Conservation (phyloP, 2,888 invertebrate species). For the Bombyx huttoni region DNA sequence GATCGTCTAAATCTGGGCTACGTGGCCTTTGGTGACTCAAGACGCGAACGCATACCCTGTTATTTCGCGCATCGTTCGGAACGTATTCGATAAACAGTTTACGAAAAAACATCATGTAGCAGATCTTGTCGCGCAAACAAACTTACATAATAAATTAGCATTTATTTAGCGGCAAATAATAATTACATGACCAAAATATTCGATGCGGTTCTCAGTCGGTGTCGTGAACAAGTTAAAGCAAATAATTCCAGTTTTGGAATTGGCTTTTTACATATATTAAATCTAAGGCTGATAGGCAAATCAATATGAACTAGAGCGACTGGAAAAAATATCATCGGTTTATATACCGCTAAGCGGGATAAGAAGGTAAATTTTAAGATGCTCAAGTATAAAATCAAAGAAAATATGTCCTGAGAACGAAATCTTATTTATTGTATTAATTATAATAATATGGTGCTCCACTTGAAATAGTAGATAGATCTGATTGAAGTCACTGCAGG, state of each 20-base stretch:
- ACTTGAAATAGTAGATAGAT: too few species aligned
- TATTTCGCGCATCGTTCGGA: conserved; percentile 16
- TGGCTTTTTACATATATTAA: too few species aligned
- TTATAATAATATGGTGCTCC: too few species aligned
- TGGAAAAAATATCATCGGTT: too few species aligned
- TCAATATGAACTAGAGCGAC: too few species aligned
- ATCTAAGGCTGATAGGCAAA: too few species aligned
- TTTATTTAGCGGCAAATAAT: background rate
- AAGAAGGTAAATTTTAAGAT: too few species aligned
- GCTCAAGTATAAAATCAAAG: too few species aligned
- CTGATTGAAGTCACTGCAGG: too few species aligned
- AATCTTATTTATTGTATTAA: too few species aligned
- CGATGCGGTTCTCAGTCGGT: background rate
- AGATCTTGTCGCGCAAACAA: background rate
- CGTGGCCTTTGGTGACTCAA: conserved; percentile 59
- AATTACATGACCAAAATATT: background rate
- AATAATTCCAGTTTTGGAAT: background rate
- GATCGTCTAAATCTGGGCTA: conserved; percentile 56
- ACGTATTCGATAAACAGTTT: background rate
- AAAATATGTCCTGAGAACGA: too few species aligned
- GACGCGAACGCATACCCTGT: conserved; percentile 28
- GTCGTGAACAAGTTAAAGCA: background rate
- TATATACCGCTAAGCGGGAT: too few species aligned
- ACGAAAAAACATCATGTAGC: background rate
- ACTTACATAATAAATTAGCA: background rate